A percentile compares a stretch with the other conserved stretches of the same genome.
Evolutionary conservation across 2,888 invertebrate species (phyloP).

Genomic region (Tetramorium bicarinatum): DNA sequence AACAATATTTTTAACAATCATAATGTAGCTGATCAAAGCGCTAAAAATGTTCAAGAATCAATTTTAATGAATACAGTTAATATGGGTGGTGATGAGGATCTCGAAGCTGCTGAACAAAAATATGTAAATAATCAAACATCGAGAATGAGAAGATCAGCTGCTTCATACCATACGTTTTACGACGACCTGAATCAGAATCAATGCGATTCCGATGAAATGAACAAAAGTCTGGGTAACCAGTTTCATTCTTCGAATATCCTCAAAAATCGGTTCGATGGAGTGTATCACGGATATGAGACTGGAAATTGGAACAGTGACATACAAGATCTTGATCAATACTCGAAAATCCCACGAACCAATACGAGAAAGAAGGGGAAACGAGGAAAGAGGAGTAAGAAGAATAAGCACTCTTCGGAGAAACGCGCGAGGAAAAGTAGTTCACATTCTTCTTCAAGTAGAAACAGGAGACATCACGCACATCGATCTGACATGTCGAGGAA

Average conservation of each 20-base stretch:
- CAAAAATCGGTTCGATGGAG: background rate
- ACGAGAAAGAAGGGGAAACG: background rate
- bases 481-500: constrained; percentile 25
- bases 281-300: background rate
- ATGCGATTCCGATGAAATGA: constrained; percentile 21
- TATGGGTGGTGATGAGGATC: background rate
- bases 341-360: background rate
- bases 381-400: background rate
- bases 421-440: background rate
- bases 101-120: constrained; percentile 37
- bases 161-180: constrained; percentile 48
- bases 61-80: background rate
- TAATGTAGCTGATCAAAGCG: background rate
- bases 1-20: background rate
- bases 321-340: background rate
- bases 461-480: constrained; percentile 59
- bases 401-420: constrained; percentile 1
- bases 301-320: constrained; percentile 6
- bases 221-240: background rate
- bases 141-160: constrained; percentile 46
- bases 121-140: background rate
- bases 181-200: constrained; percentile 53
- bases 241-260: constrained; percentile 13
- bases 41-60: background rate
- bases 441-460: constrained; percentile 34